A percentile compares a stretch with the other conserved stretches of the same genome.
Conservation (phyloP, 2,797 vertebrate species). For the Cheirogaleus major region DNA sequence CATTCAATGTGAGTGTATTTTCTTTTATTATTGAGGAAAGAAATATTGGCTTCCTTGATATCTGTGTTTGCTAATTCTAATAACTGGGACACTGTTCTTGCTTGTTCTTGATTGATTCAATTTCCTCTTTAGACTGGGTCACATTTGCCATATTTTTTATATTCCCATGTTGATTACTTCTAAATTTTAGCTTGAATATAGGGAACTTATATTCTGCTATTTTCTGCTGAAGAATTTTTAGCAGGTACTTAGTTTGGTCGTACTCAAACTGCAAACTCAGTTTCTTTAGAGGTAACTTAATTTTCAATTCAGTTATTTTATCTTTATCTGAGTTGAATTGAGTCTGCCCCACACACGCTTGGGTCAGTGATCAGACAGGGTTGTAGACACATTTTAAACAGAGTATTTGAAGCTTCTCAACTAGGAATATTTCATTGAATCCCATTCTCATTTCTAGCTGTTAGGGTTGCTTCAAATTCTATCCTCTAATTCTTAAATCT, state of each 20-base stretch:
- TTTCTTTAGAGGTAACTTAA: neutral
- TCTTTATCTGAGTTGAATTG: neutral
- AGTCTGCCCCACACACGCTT: neutral
- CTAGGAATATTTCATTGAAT: neutral
- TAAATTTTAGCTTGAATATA: neutral
- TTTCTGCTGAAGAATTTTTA: neutral
- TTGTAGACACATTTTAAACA: neutral
- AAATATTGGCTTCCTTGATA: neutral
- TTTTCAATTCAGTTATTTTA: neutral
- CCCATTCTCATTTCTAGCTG: neutral
- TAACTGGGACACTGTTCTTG: neutral
- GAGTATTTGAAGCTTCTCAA: neutral
- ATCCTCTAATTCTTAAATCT: neutral
- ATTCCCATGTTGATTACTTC: neutral
- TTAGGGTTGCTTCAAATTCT: neutral
- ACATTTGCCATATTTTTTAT: neutral
- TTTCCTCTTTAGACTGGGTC: neutral
- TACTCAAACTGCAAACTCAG: neutral
- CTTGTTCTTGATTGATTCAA: neutral
- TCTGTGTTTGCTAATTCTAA: neutral
- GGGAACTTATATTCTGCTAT: neutral
- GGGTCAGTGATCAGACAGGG: neutral
- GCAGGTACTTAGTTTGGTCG: neutral
- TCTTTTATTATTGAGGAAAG: neutral
- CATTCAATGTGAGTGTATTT: neutral